Conservation (phyloP, 2,113 vertebrate species). For the Pangasianodon hypophthalmus region DNA sequence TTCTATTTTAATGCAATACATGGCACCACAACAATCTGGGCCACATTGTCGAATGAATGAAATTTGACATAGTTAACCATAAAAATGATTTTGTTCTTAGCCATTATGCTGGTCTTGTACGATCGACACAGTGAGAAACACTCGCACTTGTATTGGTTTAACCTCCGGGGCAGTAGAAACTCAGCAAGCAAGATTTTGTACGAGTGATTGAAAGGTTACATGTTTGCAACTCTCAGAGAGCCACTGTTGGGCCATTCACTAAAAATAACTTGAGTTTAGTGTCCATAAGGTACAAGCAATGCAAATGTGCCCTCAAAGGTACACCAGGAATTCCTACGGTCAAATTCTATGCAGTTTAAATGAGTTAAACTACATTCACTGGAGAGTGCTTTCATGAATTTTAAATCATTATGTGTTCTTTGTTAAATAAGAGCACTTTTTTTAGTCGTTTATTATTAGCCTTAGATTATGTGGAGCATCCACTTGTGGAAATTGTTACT, state of each 20-base stretch:
- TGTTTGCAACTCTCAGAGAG: background rate
- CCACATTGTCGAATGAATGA: no score
- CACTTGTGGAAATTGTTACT: background rate
- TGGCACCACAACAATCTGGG: no score
- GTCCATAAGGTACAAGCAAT: background rate
- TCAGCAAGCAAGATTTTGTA: background rate
- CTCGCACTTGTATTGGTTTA: background rate
- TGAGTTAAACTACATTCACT: no score
- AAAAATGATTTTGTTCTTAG: no score
- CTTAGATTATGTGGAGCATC: background rate
- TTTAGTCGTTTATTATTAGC: background rate
- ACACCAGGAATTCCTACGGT: background rate
- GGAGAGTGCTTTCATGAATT: no score
- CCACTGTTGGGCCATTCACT: background rate
- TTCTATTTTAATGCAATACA: no score
- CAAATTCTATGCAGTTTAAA: background rate
- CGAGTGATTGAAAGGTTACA: background rate
- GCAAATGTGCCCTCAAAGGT: background rate
- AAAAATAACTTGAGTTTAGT: background rate
- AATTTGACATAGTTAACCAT: no score
- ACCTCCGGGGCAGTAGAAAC: background rate
- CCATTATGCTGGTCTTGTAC: no score
- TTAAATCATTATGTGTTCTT: background rate
- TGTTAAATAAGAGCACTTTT: background rate
- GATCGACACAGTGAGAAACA: background rate